Evolutionary conservation across 1,140 invertebrate genomes (phyloP).

Genomic region (Nasonia longicornis): DNA sequence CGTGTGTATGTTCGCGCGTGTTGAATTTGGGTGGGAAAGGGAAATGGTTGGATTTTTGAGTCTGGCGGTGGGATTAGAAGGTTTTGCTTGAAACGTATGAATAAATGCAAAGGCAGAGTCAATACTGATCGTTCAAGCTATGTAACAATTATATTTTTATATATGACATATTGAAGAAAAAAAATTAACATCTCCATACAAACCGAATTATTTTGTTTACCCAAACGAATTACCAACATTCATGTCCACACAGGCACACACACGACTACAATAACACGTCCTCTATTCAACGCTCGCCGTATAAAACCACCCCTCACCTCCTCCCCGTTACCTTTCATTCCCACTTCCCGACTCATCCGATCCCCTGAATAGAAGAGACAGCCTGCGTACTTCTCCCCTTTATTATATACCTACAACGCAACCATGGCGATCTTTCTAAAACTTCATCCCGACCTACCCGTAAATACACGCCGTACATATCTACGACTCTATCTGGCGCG

Average conservation of each 20-base stretch:
- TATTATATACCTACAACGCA: neutral
- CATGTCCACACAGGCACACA: neutral
- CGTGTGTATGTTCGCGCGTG: neutral
- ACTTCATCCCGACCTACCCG: slow-evolving; percentile 18
- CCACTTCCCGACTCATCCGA: neutral
- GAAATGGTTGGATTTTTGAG: neutral
- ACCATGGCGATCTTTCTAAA: slow-evolving; percentile 19
- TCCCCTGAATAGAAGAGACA: neutral
- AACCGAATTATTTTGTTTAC: slow-evolving; percentile 1
- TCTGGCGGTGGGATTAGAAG: no score
- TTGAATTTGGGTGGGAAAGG: neutral
- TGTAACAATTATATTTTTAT: no score
- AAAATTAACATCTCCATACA: neutral
- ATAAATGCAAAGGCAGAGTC: no score
- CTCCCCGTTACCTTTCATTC: slow-evolving; percentile 7
- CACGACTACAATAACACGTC: neutral
- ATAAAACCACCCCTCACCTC: neutral
- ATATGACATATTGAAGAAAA: neutral
- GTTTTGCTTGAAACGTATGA: no score
- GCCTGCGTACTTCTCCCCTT: neutral
- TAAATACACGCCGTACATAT: neutral
- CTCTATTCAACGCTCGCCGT: neutral
- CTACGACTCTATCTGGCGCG: neutral
- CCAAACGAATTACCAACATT: neutral
- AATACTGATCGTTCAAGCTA: no score